Conservation (phyloP, 2,113 vertebrate species). For the Smithornis capensis region DNA sequence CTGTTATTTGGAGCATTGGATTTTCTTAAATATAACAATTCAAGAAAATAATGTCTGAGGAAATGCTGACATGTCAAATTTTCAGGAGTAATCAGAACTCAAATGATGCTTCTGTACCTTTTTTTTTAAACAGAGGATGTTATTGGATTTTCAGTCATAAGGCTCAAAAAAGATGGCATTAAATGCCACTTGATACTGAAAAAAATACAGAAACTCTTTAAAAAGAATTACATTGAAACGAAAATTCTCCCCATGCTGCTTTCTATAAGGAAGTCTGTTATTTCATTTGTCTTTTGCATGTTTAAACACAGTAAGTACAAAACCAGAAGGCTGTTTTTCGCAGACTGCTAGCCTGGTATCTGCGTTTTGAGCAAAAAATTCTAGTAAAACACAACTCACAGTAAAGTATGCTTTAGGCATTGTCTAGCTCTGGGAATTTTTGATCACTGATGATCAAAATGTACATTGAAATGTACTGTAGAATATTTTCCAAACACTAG, state of each 20-base stretch:
- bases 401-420: neutral
- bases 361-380: neutral
- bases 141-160: constrained; percentile 13
- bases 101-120: neutral
- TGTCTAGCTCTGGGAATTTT: neutral
- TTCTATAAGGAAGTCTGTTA: neutral
- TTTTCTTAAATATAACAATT: constrained; percentile 35
- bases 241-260: neutral
- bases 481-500: neutral
- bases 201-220: neutral
- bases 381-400: neutral
- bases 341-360: neutral
- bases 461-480: neutral
- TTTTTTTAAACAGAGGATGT: neutral
- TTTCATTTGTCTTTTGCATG: neutral
- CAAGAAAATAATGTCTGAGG: neutral
- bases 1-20: neutral
- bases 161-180: neutral
- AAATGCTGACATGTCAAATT: neutral
- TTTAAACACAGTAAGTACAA: neutral
- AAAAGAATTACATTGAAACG: neutral
- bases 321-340: neutral
- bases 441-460: neutral
- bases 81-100: neutral
- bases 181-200: neutral